phyloP scores from a whole-genome alignment of 2,113 vertebrate species.

The Aspiorhynchus laticeps region DNA sequence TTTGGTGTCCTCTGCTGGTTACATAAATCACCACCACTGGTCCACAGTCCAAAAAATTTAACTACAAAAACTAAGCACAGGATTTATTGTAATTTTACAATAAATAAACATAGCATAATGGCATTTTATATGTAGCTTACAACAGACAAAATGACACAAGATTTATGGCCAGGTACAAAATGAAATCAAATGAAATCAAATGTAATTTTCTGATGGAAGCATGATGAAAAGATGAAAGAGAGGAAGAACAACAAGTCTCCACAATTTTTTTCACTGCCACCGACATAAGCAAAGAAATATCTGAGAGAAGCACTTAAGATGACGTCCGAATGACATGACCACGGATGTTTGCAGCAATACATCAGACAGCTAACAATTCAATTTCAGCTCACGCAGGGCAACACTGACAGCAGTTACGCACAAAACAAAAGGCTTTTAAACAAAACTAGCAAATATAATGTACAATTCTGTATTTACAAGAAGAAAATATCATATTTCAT shows the following conservation, averaged over 20 bases:
- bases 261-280: constrained; percentile 16
- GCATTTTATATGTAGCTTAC: constrained; percentile 46
- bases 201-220: background rate
- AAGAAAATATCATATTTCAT: constrained; percentile 47
- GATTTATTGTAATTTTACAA: constrained; percentile 55
- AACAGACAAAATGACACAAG: constrained; percentile 40
- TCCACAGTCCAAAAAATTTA: background rate
- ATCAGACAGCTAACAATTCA: constrained; percentile 36
- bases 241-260: constrained; percentile 2
- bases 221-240: background rate
- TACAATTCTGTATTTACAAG: constrained; percentile 53
- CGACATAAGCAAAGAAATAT: constrained; percentile 21
- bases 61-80: constrained; percentile 51
- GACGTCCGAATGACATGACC: constrained; percentile 14
- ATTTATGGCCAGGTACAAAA: constrained; percentile 28
- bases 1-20: constrained; percentile 57
- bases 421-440: constrained; percentile 48
- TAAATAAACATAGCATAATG: constrained; percentile 38
- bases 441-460: constrained; percentile 51
- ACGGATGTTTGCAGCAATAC: constrained; percentile 36
- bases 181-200: constrained; percentile 26
- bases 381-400: constrained; percentile 37
- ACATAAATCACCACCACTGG: background rate
- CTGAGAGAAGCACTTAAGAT: background rate
- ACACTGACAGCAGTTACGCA: constrained; percentile 44